phyloP scores from a whole-genome alignment of 2,797 vertebrate genomes.

The Moxostoma hubbsi region DNA sequence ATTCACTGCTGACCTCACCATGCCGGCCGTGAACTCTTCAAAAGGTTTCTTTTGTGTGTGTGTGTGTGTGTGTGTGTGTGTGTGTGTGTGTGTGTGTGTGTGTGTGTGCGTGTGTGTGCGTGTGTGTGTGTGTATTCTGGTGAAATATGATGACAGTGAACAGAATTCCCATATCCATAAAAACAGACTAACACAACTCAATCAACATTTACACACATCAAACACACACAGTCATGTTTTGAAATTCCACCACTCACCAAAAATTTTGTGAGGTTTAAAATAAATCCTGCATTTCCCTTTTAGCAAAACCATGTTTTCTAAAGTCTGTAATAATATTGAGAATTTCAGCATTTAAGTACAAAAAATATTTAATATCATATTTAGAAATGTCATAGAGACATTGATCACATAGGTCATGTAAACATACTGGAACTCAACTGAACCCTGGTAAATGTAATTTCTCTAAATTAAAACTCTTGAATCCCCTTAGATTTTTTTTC shows the following conservation, averaged over 20 bases:
- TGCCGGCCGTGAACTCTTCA: conserved; percentile 40
- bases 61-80: conserved; percentile 25
- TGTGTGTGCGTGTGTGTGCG: conserved; percentile 28
- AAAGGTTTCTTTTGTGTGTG: conserved; percentile 47
- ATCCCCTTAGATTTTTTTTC: not conserved
- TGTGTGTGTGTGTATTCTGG: conserved; percentile 14
- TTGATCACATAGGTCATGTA: not conserved
- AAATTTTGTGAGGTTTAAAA: conserved; percentile 36
- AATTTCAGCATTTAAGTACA: conserved; percentile 25
- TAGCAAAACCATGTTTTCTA: conserved; percentile 28
- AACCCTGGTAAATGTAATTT: not conserved
- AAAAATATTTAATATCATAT: conserved; percentile 25
- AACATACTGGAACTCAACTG: not conserved
- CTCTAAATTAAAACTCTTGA: conserved; percentile 1
- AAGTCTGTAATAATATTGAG: conserved; percentile 46
- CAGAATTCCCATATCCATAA: conserved; percentile 25
- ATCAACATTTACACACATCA: conserved; percentile 19
- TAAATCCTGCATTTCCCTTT: conserved; percentile 34
- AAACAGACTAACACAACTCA: conserved; percentile 38
- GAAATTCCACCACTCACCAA: conserved; percentile 22
- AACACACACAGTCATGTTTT: conserved; percentile 27
- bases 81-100: conserved; percentile 26
- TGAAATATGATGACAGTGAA: conserved; percentile 25
- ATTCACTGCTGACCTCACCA: conserved; percentile 55
- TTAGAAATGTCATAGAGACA: not conserved